Evolutionary conservation across 2,888 invertebrate species (phyloP).

Genomic region (Selenia dentaria): DNA sequence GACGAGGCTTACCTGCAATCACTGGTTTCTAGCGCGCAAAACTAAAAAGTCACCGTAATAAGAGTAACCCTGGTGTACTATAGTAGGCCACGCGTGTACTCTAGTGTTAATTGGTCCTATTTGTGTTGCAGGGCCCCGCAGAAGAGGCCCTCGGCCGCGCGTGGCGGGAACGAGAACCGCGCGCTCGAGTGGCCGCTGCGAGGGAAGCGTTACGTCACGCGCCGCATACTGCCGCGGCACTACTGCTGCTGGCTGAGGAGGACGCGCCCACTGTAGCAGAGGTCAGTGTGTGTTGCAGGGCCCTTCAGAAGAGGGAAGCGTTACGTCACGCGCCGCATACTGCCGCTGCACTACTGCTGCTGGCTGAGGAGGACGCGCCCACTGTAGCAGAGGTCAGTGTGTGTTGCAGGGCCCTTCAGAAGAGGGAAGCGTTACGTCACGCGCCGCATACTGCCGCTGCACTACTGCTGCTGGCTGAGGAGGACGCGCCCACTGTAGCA

Average conservation of each 20-base stretch:
- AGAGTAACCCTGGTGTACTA: no score
- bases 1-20: no score
- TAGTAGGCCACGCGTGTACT: no score
- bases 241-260: constrained; percentile 98
- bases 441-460: constrained; percentile 95
- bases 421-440: constrained; percentile 91
- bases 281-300: constrained; percentile 41
- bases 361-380: constrained; percentile 98
- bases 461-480: constrained; percentile 92
- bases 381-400: constrained; percentile 90
- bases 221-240: constrained; percentile 95
- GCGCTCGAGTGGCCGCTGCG: constrained; percentile 92
- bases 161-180: constrained; percentile 94
- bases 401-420: constrained; percentile 91
- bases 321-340: constrained; percentile 80
- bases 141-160: constrained; percentile 96
- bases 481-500: constrained; percentile 96
- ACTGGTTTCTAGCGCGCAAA: no score
- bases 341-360: constrained; percentile 62
- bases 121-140: constrained; percentile 90
- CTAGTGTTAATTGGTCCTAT: no score
- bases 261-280: constrained; percentile 97
- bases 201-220: constrained; percentile 94
- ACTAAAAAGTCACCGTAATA: no score
- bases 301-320: constrained; percentile 91